Conservation (phyloP, 2,888 invertebrate genomes). For the Phragmatobia fuliginosa region DNA sequence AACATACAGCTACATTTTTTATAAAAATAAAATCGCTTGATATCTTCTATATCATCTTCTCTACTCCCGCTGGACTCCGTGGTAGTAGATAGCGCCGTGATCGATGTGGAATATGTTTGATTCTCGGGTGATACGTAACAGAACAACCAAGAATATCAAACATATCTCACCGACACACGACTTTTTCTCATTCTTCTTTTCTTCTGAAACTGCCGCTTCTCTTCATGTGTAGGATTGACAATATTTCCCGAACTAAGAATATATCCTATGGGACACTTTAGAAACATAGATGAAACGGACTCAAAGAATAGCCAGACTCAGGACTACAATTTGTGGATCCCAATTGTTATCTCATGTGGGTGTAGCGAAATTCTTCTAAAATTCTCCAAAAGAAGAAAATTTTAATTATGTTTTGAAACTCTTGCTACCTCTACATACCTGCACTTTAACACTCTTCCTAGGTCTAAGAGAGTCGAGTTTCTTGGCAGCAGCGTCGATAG, state of each 20-base stretch:
- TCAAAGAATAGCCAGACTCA: no score
- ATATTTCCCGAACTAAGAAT: not conserved
- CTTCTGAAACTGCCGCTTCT: constrained; percentile 7
- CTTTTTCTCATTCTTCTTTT: constrained; percentile 44
- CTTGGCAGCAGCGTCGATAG: constrained; percentile 99
- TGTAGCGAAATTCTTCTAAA: no score
- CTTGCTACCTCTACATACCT: constrained; percentile 55
- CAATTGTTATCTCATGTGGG: no score
- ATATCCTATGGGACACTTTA: no score
- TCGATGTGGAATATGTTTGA: constrained; percentile 99
- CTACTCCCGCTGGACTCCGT: not conserved
- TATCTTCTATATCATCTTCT: not conserved
- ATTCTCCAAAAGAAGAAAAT: no score
- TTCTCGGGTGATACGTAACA: constrained; percentile 96
- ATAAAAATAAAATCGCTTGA: no score
- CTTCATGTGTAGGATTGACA: not conserved
- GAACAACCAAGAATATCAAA: constrained; percentile 99
- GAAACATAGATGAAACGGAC: no score
- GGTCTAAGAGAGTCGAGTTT: constrained; percentile 97
- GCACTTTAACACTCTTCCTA: constrained; percentile 92
- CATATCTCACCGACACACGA: constrained; percentile 95
- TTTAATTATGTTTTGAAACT: not conserved
- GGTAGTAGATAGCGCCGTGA: constrained; percentile 63
- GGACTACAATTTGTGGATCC: no score
- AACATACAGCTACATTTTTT: not conserved